Percentiles rank a stretch among this genome's conserved stretches.
Conservation (phyloP, 2,888 invertebrate species). For the Coleophora deauratella region DNA sequence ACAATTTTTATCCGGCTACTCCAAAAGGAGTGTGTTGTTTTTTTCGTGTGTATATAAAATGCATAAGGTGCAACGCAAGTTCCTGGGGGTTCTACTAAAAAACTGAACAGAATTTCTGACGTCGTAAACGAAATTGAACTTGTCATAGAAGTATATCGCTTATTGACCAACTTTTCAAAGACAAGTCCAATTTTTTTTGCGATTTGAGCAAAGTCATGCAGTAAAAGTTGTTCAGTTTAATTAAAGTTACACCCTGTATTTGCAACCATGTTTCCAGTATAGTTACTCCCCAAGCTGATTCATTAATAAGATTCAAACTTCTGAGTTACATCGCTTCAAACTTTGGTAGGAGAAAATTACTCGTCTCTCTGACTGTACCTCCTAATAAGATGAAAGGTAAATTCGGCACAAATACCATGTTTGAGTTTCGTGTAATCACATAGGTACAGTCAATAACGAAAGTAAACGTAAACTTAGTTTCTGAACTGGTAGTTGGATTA, state of each 20-base stretch:
- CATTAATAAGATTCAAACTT: constrained; percentile 37
- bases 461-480: not conserved
- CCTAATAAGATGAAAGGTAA: constrained; percentile 15
- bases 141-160: too few relatives aligned
- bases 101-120: too few relatives aligned
- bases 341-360: constrained; percentile 17
- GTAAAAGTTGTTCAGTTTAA: too few relatives aligned
- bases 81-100: too few relatives aligned
- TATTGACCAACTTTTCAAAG: too few relatives aligned
- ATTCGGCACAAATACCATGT: constrained; percentile 19
- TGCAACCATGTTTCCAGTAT: too few relatives aligned
- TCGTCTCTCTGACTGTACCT: constrained; percentile 1
- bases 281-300: constrained; percentile 41
- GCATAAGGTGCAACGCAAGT: too few relatives aligned
- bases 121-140: too few relatives aligned
- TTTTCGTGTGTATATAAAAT: too few relatives aligned
- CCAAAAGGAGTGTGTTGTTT: not conserved
- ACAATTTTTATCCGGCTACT: too few relatives aligned
- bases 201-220: constrained; percentile 15
- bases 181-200: not conserved
- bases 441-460: constrained; percentile 4
- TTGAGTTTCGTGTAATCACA: constrained; percentile 16
- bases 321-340: constrained; percentile 36
- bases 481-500: not conserved
- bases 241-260: too few relatives aligned